These are phyloP conservation scores for Agrilus mali DNA, from an alignment of 2,888 invertebrate genomes.

Conservation along the genomic window DNA sequence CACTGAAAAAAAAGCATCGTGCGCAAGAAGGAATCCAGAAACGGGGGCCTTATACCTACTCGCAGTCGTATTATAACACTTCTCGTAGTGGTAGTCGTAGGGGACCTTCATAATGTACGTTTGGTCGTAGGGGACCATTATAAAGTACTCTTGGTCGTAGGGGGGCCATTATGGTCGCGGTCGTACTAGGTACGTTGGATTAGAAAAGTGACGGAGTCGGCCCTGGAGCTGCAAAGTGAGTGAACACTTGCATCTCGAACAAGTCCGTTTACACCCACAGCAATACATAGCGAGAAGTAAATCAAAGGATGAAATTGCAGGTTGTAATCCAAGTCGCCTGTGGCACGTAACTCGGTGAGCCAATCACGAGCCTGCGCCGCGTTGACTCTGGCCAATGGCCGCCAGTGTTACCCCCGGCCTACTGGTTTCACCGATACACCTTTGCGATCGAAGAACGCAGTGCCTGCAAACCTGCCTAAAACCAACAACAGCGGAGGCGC, in stretches of 20 bases:
- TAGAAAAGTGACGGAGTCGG: no score
- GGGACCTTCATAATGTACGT: no score
- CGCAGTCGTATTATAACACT: no score
- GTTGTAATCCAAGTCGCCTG: slow-evolving; percentile 30
- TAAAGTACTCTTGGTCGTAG: no score
- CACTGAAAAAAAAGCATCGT: no score
- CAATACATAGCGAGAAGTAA: slow-evolving; percentile 26
- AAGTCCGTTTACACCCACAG: slow-evolving; percentile 22
- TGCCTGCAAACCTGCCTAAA: slow-evolving; percentile 29
- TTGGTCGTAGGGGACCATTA: no score
- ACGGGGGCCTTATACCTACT: no score
- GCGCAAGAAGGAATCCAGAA: no score
- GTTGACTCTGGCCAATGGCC: slow-evolving; percentile 34
- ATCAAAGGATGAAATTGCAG: slow-evolving; percentile 34
- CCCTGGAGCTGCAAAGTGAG: no score
- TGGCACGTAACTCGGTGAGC: slow-evolving; percentile 32
- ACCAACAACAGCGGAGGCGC: slow-evolving; percentile 14
- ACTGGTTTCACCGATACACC: slow-evolving; percentile 26
- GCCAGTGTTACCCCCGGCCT: slow-evolving; percentile 32
- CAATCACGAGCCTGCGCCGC: slow-evolving; percentile 29
- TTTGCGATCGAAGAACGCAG: slow-evolving; percentile 23
- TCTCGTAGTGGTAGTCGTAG: no score
- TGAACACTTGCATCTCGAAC: slow-evolving; percentile 9
- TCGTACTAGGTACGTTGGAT: no score
- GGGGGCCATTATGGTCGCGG: no score